These are phyloP conservation scores for Pristionchus arcanus DNA, from an alignment of 2,888 invertebrate genomes.

Conservation along the genomic window DNA sequence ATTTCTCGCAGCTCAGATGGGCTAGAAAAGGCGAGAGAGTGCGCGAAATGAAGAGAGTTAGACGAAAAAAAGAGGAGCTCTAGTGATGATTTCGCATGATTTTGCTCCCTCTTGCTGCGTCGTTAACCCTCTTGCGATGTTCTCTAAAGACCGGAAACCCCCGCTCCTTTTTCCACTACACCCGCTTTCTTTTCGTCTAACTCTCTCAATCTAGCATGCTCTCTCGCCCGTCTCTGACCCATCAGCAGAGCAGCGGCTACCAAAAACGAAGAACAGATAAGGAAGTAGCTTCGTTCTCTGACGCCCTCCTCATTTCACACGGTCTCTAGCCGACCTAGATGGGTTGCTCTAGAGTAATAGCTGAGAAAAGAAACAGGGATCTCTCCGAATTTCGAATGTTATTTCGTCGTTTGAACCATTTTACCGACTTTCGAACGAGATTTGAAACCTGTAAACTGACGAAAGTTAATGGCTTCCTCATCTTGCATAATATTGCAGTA, in stretches of 20 bases:
- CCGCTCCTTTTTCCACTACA: neutral
- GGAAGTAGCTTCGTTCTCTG: neutral
- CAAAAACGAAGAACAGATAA: neutral
- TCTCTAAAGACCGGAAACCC: constrained; percentile 45
- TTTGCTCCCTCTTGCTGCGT: neutral
- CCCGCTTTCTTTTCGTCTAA: neutral
- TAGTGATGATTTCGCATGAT: neutral
- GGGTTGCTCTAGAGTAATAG: neutral
- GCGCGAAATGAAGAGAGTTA: neutral
- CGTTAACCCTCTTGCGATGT: neutral
- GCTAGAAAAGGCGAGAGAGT: neutral
- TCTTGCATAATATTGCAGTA: too few relatives aligned
- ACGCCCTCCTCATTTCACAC: neutral
- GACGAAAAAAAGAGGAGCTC: neutral
- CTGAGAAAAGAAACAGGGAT: neutral
- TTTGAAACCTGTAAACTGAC: too few relatives aligned
- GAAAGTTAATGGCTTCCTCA: too few relatives aligned
- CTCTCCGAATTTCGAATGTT: neutral
- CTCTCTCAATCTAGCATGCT: neutral
- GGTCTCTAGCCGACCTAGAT: neutral
- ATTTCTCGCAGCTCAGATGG: neutral
- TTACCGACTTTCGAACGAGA: too few relatives aligned
- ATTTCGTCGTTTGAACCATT: neutral
- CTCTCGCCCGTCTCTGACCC: neutral
- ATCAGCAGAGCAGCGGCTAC: neutral